Base-by-base conservation (phyloP, 2,113 vertebrate genomes). In the Anhinga rufa region DNA sequence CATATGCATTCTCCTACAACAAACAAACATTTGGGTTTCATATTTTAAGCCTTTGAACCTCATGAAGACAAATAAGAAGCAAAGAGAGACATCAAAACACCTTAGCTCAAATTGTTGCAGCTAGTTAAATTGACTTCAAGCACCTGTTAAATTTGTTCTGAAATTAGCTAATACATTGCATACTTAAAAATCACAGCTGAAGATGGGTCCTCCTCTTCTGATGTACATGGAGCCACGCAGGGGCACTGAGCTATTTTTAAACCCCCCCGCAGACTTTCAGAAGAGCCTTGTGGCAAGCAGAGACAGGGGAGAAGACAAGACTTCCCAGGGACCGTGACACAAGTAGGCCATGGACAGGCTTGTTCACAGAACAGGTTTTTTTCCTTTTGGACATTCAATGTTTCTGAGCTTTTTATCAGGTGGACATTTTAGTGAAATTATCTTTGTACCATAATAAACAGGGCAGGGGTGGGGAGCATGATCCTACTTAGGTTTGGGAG, bases 1-100 rank as follows among this genome's bases (percentile, higher is more conserved):
- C 69, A 82, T 36, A 31, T 48, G 52, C 7, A 0, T 48, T 79
- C 64, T 89, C 48, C 77, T 87, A 82, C 74, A 94, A 89, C 70
- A 97, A 93, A 86, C 80, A 90, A 79, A 96, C 84, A 87, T 46
- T 91, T 54, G 61, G 57, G 48, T 1, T 60, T 85, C 64, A 10
- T 14, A 49, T 90, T 91, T 89, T 76, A 87, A 89, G 42, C 20
- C 77, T 91, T 79, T 60, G 36, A 75, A 82, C n/a, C 28, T 82
- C 1, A 0, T 22, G 26, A 89, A 87, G 44, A 76, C 51, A 86
- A 12, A 58, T 8, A 38, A 78, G 83, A 76, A 92, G 21, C 32
- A 85, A 40, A 46, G 15, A 60, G 17, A 40, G 15, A 40, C 52
- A 31, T 48, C 34, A 85, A 65, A 91, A 82, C 52, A 94, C 40